Conservation (phyloP, 2,888 invertebrate genomes). For the Bursaphelenchus okinawaensis region DNA sequence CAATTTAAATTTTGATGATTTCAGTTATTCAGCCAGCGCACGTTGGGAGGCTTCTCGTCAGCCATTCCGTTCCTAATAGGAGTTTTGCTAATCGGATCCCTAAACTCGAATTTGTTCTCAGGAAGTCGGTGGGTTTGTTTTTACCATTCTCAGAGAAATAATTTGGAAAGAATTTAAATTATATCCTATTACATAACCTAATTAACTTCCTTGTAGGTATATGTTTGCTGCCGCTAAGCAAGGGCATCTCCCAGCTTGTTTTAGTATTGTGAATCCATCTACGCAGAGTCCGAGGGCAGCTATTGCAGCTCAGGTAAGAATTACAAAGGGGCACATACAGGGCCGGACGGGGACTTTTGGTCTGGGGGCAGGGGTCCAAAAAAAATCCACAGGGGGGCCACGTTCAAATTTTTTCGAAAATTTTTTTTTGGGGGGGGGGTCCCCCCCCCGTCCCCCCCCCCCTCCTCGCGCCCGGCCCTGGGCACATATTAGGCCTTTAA, state of each 20-base stretch:
- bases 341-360: no score
- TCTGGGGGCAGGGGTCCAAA: no score
- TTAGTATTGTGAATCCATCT: constrained; percentile 47
- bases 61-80: constrained; percentile 56
- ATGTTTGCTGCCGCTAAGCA: constrained; percentile 56
- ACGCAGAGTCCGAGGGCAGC: constrained; percentile 53
- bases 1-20: no score
- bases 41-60: constrained; percentile 50
- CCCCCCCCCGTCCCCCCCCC: no score
- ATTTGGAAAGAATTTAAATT: no score
- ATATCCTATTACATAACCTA: no score
- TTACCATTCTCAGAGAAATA: no score
- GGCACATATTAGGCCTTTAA: no score
- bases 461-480: no score
- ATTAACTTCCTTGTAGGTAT: constrained; percentile 38
- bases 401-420: not conserved
- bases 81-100: constrained; percentile 52
- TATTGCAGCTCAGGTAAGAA: constrained; percentile 46
- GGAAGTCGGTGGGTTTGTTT: constrained; percentile 37
- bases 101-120: constrained; percentile 55
- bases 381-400: no score
- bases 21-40: constrained; percentile 52
- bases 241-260: constrained; percentile 54
- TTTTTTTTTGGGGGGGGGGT: no score
- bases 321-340: no score